phyloP scores from a whole-genome alignment of 2,888 invertebrate species.

The Prenolepis imparis region DNA sequence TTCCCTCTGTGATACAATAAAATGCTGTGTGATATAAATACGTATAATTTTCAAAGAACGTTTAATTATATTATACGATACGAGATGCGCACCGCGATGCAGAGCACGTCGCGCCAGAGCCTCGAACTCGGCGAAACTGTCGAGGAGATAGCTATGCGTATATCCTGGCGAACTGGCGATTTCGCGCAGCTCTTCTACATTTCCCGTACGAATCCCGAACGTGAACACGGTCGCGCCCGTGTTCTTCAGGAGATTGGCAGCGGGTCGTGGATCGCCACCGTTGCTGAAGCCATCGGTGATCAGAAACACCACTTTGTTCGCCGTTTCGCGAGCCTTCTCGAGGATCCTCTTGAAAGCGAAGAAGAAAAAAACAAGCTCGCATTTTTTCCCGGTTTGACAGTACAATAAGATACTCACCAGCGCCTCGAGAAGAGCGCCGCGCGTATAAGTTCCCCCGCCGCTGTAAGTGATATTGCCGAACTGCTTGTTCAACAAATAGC shows the following conservation, averaged over 20 bases:
- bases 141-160: constrained; percentile 89
- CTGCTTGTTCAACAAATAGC: constrained; percentile 89
- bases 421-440: constrained; percentile 90
- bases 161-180: constrained; percentile 89
- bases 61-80: background rate
- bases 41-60: background rate
- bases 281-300: constrained; percentile 92
- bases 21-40: background rate
- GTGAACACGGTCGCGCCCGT: constrained; percentile 87
- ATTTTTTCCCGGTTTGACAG: background rate
- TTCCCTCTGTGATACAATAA: background rate
- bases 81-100: constrained; percentile 88
- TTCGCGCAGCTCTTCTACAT: constrained; percentile 89
- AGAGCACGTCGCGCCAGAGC: constrained; percentile 90
- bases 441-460: constrained; percentile 91
- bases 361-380: constrained; percentile 10
- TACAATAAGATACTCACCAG: constrained; percentile 85
- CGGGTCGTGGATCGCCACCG: constrained; percentile 89
- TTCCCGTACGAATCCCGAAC: constrained; percentile 90
- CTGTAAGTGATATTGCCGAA: constrained; percentile 88
- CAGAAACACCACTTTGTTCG: constrained; percentile 89
- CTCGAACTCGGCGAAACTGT: constrained; percentile 91
- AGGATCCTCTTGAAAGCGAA: constrained; percentile 86
- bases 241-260: constrained; percentile 88
- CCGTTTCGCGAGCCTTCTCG: constrained; percentile 85